Evolutionary conservation across 2,888 invertebrate genomes (phyloP), one percentile per base, ranked within the genome.

Genomic region (Cephus rjabovi): DNA sequence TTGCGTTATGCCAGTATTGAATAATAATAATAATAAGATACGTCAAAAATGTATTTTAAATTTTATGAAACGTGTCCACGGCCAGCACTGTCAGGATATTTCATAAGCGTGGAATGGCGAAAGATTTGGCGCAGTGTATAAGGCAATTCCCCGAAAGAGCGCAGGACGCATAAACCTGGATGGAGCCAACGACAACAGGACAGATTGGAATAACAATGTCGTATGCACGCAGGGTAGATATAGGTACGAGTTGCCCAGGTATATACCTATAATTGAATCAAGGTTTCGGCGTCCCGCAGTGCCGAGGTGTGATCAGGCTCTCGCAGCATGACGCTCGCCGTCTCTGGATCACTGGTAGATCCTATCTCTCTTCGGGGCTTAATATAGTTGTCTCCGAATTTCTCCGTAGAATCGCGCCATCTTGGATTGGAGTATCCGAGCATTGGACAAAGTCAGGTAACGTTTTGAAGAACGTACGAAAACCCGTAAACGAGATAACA

Each of bases 271-370:
- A 88, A 89, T 89, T 89, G 87, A 89, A 89, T 89, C 87, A 87
- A 86, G 85, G 83, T 83, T 85, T 82, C 84, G 89, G 84, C 86
- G 84, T 87, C 89, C 89, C 82, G 87, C 84, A 77, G 88, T 80
- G 88, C 82, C 81, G 86, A 89, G 89, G 89, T 89, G 89, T 89
- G 89, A 89, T 88, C 89, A 83, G 84, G 85, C 85, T 85, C 85
- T 85, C 89, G 79, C 89, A 89, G 89, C 89, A 84, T 88, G 89
- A 88, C 83, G 84, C 83, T 83, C 80, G 73, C 75, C 68, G 76
- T 74, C 56, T 73, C 23, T 34, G 74, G 74, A 74, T 74, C 74
- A 35, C 37, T 34, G 56, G 76, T 79, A 83, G 85, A 86, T 86
- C 82, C 83, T 83, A 86, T 83, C 86, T 78, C 80, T 73, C 80